phyloP scores from a whole-genome alignment of 2,888 invertebrate genomes.

The Cryptosula pallasiana region DNA sequence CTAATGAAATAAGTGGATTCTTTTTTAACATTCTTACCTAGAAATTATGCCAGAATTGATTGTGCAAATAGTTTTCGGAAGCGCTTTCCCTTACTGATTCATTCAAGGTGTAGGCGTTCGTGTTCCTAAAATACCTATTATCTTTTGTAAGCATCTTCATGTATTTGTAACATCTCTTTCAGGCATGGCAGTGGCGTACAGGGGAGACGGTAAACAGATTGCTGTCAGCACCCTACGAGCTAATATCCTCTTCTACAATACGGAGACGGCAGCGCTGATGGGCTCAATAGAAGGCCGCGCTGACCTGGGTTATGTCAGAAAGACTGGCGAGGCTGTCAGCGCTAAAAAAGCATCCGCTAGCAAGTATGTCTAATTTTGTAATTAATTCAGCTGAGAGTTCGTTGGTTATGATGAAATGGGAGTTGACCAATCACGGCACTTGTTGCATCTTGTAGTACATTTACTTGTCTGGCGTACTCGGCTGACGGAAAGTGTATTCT shows the following conservation, averaged over 20 bases:
- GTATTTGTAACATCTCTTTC: too few relatives aligned
- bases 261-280: conserved; percentile 56
- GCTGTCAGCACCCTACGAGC: conserved; percentile 79
- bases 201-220: conserved; percentile 85
- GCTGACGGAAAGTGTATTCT: conserved; percentile 85
- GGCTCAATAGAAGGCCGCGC: conserved; percentile 79
- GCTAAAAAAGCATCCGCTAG: conserved; percentile 76
- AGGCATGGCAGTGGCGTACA: conserved; percentile 75
- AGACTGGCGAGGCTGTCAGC: conserved; percentile 77
- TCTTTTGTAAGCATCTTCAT: too few relatives aligned
- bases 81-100: too few relatives aligned
- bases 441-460: conserved; percentile 18
- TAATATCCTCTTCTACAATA: conserved; percentile 47
- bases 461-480: conserved; percentile 72
- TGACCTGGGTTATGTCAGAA: conserved; percentile 80
- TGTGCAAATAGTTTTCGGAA: too few relatives aligned
- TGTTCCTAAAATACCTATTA: too few relatives aligned
- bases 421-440: conserved; percentile 32
- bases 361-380: conserved; percentile 75
- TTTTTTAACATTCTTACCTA: too few relatives aligned
- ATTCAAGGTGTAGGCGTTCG: too few relatives aligned
- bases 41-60: too few relatives aligned
- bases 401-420: too few relatives aligned
- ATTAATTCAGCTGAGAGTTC: too few relatives aligned
- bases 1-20: too few relatives aligned